phyloP scores from a whole-genome alignment of 2,113 vertebrate genomes.

The Tupaia tana region DNA sequence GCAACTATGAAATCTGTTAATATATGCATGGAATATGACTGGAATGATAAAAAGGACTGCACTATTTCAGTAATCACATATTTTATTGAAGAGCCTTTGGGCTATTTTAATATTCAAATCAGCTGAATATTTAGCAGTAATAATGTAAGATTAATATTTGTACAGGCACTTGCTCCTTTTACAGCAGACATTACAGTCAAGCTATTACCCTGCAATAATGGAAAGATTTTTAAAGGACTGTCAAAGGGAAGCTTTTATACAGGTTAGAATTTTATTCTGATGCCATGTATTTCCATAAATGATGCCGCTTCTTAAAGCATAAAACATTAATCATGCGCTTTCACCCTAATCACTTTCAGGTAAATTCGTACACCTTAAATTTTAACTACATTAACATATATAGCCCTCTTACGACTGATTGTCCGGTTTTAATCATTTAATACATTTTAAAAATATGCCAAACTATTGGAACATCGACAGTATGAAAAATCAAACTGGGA shows the following conservation, averaged over 20 bases:
- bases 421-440: slow-evolving; percentile 48
- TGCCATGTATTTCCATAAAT: slow-evolving; percentile 51
- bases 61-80: slow-evolving; percentile 46
- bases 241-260: slow-evolving; percentile 49
- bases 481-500: background rate
- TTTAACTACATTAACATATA: slow-evolving; percentile 16
- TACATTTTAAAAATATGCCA: slow-evolving; percentile 9
- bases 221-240: slow-evolving; percentile 49
- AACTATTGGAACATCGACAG: background rate
- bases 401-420: background rate
- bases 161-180: slow-evolving; percentile 71
- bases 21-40: slow-evolving; percentile 64
- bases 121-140: slow-evolving; percentile 69
- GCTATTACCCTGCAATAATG: slow-evolving; percentile 55
- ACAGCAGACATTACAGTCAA: slow-evolving; percentile 62
- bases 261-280: slow-evolving; percentile 56
- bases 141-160: slow-evolving; percentile 81
- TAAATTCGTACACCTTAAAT: slow-evolving; percentile 28
- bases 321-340: background rate
- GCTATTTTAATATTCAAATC: slow-evolving; percentile 75
- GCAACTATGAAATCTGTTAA: slow-evolving; percentile 74
- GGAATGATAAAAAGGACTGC: slow-evolving; percentile 36
- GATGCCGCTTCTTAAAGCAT: slow-evolving; percentile 29
- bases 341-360: background rate
- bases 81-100: slow-evolving; percentile 72